Base-by-base conservation (phyloP, 2,113 vertebrate species). In the Sturnus vulgaris region DNA sequence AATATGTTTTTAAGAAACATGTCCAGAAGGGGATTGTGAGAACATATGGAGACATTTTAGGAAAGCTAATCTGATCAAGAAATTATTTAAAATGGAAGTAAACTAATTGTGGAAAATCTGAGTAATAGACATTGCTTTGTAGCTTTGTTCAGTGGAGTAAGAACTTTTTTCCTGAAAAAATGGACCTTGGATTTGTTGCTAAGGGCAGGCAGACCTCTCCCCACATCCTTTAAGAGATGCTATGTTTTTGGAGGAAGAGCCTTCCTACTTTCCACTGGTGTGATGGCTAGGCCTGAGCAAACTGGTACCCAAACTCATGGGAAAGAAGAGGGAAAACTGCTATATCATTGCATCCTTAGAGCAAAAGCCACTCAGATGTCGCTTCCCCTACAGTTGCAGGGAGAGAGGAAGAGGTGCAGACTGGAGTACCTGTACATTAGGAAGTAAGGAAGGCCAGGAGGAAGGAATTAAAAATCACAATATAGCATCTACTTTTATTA, bases 301-400 rank as follows among this genome's bases (percentile, higher is more conserved):
- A 31, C n/a, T 9, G 25, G 28, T 68, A 37, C 55, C 50, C 57
- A 60, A 17, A 25, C 6, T 66, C 1, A 1, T n/a, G 27, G 28
- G 19, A 56, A 56, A 39, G 78, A 40, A 61, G 21, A 35, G 31
- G 17, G 49, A 84, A 53, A 44, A n/a, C 11, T n/a, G 0, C n/a
- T 64, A 9, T 76, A 12, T 31, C 21, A 0, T 12, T 49, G 17
- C 33, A 66, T 69, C 30, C 18, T 50, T 37, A 9, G 46, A 72
- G 27, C 40, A 33, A 44, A 52, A 70, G 44, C 14, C 11, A 5
- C 10, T 3, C 0, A 1, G 17, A 7, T 57, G 31, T 35, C 61
- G 20, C n/a, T 77, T 2, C 2, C 5, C 3, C 13, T 2, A 1
- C 0, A 2, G 60, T 21, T 30, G 19, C 35, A 77, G 37, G 57